A percentile compares a stretch with the other conserved stretches of the same genome.
Conservation (phyloP, 2,113 vertebrate genomes). For the Ctenodactylus gundi region DNA sequence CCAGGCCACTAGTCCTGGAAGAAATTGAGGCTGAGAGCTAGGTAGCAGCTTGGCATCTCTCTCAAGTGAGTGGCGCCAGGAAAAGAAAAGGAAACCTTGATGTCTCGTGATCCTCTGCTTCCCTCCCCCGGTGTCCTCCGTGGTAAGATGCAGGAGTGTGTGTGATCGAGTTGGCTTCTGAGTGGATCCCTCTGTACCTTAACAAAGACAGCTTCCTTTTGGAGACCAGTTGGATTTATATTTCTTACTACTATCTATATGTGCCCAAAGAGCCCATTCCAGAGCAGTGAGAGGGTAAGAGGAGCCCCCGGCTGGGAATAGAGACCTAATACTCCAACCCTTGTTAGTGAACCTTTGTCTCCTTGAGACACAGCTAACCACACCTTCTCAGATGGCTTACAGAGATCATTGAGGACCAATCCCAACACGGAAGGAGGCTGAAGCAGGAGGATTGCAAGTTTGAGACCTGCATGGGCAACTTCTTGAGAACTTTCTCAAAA, state of each 20-base stretch:
- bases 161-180: fast-evolving
- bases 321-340: not conserved
- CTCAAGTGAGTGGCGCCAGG: fast-evolving
- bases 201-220: not conserved
- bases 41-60: not conserved
- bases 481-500: no score
- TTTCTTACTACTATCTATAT: not conserved
- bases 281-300: not conserved
- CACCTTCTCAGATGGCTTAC: fast-evolving
- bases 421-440: no score
- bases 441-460: no score
- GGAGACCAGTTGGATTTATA: not conserved
- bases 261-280: not conserved
- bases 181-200: fast-evolving
- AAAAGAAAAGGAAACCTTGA: not conserved
- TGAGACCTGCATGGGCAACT: no score
- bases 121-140: fast-evolving
- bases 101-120: fast-evolving
- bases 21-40: not conserved
- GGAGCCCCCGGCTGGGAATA: not conserved
- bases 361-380: not conserved
- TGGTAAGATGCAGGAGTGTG: fast-evolving
- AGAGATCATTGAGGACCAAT: not conserved
- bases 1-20: not conserved
- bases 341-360: not conserved